Conservation (phyloP, 2,797 vertebrate genomes). For the Acridotheres tristis region DNA sequence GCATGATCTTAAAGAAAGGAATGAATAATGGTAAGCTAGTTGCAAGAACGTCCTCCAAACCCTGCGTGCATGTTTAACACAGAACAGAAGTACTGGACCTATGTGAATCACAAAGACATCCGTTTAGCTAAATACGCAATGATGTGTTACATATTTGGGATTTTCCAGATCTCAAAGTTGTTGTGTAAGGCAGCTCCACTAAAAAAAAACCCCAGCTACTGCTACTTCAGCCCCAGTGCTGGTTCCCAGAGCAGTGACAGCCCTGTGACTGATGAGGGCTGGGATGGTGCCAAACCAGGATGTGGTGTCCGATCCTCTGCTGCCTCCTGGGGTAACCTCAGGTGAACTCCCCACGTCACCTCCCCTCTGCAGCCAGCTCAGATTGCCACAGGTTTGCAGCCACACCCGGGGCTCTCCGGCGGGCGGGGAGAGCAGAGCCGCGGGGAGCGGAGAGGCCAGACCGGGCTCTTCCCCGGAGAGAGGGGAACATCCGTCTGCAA, state of each 20-base stretch:
- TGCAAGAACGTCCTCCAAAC: background rate
- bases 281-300: fast-evolving
- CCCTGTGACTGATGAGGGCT: fast-evolving
- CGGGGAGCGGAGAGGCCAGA: background rate
- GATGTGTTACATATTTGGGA: background rate
- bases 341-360: background rate
- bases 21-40: background rate
- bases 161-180: background rate
- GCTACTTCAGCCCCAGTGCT: fast-evolving
- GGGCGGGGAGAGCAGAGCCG: background rate
- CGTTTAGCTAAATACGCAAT: fast-evolving
- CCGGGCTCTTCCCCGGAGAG: background rate
- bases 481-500: background rate
- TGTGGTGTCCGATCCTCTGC: background rate
- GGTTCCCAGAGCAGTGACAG: fast-evolving
- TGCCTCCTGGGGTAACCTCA: fast-evolving
- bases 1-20: background rate
- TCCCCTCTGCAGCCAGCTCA: background rate
- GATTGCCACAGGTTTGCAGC: fast-evolving
- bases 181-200: background rate
- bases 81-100: background rate
- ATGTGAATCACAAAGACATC: fast-evolving
- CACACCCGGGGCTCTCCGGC: background rate
- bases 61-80: background rate
- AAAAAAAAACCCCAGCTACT: fast-evolving